Evolutionary conservation across 2,113 vertebrate genomes (phyloP).

Genomic region (Lagopus leucura): DNA sequence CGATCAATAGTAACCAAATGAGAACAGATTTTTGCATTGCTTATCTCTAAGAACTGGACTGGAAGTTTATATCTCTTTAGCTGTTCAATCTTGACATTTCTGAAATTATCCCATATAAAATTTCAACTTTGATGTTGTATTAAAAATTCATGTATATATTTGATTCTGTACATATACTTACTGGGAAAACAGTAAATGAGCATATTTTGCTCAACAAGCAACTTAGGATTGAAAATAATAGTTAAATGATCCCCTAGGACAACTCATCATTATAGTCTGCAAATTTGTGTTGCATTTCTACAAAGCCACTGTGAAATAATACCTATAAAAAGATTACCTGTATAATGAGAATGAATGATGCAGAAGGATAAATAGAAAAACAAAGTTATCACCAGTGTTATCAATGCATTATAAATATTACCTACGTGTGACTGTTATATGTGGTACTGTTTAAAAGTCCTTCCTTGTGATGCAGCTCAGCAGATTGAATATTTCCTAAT

Average conservation of each 20-base stretch:
- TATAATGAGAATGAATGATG: not conserved
- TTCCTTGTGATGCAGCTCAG: not conserved
- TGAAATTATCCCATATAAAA: slow-evolving; percentile 1
- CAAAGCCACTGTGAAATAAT: not conserved
- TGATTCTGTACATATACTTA: not conserved
- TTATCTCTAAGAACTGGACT: not conserved
- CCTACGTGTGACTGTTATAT: rapidly evolving
- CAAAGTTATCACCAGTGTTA: not conserved
- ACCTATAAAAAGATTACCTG: not conserved
- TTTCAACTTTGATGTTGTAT: not conserved
- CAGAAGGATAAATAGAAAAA: not conserved
- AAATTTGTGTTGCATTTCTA: not conserved
- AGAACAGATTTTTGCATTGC: not conserved
- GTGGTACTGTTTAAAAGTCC: not conserved
- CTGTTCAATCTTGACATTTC: not conserved
- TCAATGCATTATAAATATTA: not conserved
- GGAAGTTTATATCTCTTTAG: not conserved
- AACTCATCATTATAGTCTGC: not conserved
- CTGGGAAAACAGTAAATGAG: not conserved
- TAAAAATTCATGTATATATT: not conserved
- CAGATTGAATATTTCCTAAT: not conserved
- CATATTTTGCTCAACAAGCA: not conserved
- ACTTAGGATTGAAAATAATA: not conserved
- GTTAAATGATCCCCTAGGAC: slow-evolving; percentile 4
- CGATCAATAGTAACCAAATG: not conserved